These are phyloP conservation scores for Actinemys pallida DNA, from an alignment of 2,113 vertebrate genomes.

Conservation along the genomic window DNA sequence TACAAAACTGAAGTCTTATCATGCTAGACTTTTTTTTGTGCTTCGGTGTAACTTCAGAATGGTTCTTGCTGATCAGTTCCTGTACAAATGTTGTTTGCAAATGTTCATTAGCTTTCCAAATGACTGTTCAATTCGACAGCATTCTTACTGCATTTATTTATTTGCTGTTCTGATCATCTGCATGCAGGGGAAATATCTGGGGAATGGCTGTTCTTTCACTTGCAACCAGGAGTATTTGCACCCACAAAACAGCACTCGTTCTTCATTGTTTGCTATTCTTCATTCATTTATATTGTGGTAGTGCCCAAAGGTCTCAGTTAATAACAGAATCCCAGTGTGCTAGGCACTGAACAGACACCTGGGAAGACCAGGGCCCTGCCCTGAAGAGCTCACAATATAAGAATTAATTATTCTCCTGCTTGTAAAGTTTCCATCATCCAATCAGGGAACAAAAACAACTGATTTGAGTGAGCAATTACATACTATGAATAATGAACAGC, in stretches of 20 bases:
- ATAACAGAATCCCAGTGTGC: neutral
- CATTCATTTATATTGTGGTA: neutral
- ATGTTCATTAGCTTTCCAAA: slow-evolving; percentile 23
- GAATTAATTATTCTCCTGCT: neutral
- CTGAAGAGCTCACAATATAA: neutral
- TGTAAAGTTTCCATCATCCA: neutral
- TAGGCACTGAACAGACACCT: neutral
- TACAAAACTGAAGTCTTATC: neutral
- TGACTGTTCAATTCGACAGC: neutral
- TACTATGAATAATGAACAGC: neutral
- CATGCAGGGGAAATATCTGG: neutral
- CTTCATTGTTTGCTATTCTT: neutral
- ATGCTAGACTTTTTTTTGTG: neutral
- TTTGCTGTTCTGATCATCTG: neutral
- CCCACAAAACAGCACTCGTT: neutral
- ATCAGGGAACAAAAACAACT: neutral
- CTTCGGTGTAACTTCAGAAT: neutral
- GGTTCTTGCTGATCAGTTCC: slow-evolving; percentile 19
- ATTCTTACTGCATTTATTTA: slow-evolving; percentile 8
- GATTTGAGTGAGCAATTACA: rapidly evolving
- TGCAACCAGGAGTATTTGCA: neutral
- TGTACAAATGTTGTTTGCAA: slow-evolving; percentile 5
- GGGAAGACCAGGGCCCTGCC: neutral
- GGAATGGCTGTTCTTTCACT: neutral
- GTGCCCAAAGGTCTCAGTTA: neutral